Evolutionary conservation across 2,797 vertebrate species (phyloP).

Genomic region (Apodemus agrarius): DNA sequence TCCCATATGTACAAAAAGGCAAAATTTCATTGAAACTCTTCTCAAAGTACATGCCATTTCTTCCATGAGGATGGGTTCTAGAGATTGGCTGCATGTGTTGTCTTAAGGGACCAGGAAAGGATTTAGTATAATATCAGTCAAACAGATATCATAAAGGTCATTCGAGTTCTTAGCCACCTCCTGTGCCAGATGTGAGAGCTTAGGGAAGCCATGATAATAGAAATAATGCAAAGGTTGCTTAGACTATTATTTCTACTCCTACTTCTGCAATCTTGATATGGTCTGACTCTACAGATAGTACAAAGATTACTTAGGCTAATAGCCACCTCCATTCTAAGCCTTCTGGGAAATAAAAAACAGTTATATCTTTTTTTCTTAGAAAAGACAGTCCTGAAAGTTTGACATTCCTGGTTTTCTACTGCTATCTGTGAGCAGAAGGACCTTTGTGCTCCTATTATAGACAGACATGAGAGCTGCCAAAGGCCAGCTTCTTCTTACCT

Average conservation of each 20-base stretch:
- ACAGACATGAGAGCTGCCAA: constrained; percentile 11
- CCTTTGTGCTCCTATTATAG: neutral
- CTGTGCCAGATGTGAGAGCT: no score
- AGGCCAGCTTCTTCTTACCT: neutral
- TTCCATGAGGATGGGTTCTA: neutral
- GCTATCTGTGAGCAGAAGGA: neutral
- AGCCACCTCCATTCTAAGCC: neutral
- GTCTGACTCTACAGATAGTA: neutral
- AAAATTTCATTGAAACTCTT: neutral
- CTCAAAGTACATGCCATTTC: neutral
- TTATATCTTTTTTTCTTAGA: neutral
- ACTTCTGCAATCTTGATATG: neutral
- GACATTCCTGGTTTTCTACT: no score
- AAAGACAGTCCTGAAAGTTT: neutral
- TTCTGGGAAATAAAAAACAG: neutral
- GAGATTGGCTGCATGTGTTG: neutral
- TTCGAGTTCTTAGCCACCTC: neutral
- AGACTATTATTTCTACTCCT: neutral
- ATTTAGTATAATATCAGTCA: neutral
- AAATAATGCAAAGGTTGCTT: neutral
- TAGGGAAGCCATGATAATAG: neutral
- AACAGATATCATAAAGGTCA: neutral
- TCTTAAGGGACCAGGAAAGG: neutral
- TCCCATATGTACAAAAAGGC: neutral
- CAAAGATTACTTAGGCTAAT: neutral